Percentiles rank a stretch among this genome's conserved stretches.
Conservation (phyloP, 2,888 invertebrate genomes). For the Eilema depressum region DNA sequence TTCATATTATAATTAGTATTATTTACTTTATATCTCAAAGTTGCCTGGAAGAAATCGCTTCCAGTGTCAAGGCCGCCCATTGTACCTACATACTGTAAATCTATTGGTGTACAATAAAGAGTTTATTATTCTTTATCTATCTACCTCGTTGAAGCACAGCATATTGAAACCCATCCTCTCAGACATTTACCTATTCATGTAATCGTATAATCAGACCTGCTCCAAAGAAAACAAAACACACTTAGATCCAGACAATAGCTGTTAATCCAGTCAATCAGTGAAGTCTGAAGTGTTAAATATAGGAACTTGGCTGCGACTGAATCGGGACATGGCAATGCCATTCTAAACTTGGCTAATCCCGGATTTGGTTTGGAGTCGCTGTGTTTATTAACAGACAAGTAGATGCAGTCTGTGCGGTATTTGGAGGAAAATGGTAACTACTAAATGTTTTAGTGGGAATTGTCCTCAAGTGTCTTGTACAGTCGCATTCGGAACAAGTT, state of each 20-base stretch:
- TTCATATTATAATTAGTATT: no score
- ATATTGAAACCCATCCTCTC: background rate
- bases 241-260: slow-evolving; percentile 26
- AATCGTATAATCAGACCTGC: background rate
- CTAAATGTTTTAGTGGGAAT: background rate
- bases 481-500: no score
- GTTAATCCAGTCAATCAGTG: slow-evolving; percentile 47
- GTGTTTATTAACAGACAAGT: slow-evolving; percentile 36
- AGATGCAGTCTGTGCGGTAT: slow-evolving; percentile 21
- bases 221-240: background rate
- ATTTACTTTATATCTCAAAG: no score
- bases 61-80: no score
- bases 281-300: slow-evolving; percentile 37
- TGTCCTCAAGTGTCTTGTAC: background rate
- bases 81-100: no score
- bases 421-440: background rate
- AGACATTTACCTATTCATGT: background rate
- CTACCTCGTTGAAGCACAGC: no score
- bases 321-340: slow-evolving; percentile 52
- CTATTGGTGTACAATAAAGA: no score
- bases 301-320: slow-evolving; percentile 31
- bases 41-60: no score
- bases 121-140: no score
- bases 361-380: slow-evolving; percentile 39
- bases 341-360: slow-evolving; percentile 55